A percentile compares a stretch with the other conserved stretches of the same genome.
phyloP scores from a whole-genome alignment of 2,113 vertebrate genomes.

The human region DNA sequence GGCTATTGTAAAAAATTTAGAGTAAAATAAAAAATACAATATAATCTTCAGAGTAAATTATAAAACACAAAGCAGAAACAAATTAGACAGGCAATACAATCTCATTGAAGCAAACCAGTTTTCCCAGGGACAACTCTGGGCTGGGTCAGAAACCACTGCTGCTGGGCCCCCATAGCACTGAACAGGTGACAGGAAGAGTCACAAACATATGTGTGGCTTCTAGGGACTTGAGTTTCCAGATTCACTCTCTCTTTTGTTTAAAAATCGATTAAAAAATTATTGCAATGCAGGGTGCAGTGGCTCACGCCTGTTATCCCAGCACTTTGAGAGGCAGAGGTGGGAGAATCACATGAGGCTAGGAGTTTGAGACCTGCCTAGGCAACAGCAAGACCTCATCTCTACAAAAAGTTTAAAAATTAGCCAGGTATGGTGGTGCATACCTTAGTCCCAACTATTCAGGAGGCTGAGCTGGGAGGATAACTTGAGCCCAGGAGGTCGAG shows the following conservation, averaged over 20 bases:
- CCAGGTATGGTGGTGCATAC: no score
- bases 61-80: conserved; percentile 54
- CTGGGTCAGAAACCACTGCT: background rate
- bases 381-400: no score
- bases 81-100: conserved; percentile 18
- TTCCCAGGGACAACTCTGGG: background rate
- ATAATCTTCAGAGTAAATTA: conserved; percentile 62
- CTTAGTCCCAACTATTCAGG: no score
- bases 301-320: no score
- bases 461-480: no score
- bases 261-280: conserved; percentile 7
- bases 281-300: background rate
- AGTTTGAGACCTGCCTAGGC: no score
- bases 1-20: conserved; percentile 48
- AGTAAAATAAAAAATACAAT: conserved; percentile 36
- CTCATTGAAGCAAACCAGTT: background rate
- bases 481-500: no score
- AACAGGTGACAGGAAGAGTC: background rate
- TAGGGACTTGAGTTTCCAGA: background rate
- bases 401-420: no score
- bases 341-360: no score
- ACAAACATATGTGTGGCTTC: background rate
- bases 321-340: no score
- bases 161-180: background rate
- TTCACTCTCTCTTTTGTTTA: background rate